Base-by-base conservation (phyloP, 35 echinoderm and acorn worm species). In the Heliocidaris erythrogramma region DNA sequence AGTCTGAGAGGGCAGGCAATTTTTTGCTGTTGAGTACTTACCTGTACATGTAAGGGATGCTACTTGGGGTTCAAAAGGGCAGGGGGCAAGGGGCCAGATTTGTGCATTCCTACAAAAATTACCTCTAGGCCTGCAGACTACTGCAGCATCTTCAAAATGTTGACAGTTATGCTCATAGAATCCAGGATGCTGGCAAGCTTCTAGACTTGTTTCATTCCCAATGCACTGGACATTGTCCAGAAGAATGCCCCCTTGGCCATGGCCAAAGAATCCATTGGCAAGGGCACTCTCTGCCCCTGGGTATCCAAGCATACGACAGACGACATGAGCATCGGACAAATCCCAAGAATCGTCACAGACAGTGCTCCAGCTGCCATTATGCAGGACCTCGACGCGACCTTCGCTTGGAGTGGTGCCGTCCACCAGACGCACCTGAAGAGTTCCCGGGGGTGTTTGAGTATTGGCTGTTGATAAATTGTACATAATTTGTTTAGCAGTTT, bases 161-260 rank as follows among this genome's bases (percentile, higher is more conserved):
- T 48, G 31, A 48, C 87, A 89, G 29, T 89, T 48, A 89, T 89
- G 87, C 87, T 42, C 30, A 42, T 89, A 89, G 31, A 89, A 89
- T 12, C 87, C 87, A 17, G 31, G 31, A 18, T 89, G 32, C 18
- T 48, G 31, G 47, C 87, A 89, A 89, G 17, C 31, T 30, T 89
- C 31, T 18, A 89, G 31, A 24, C 87, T 89, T 13, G 31, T 24
- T 42, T 89, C 87, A 21, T 89, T 48, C 0, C 87, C 87, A n/a
- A 48, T 35, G 29, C 87, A 89, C 14, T 89, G 29, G 13, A 89
- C 30, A 42, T 89, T 30, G 17, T 89, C 87, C 31, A 89, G 47
- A 16, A 89, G 31, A 89, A 89, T 89, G 5, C 47, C 14, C 5
- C 9, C 87, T 48, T 42, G 29, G 16, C 87, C 87, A 18, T 31